Evolutionary conservation across 2,797 vertebrate genomes (phyloP).

Genomic region (Rhinatrema bivittatum): DNA sequence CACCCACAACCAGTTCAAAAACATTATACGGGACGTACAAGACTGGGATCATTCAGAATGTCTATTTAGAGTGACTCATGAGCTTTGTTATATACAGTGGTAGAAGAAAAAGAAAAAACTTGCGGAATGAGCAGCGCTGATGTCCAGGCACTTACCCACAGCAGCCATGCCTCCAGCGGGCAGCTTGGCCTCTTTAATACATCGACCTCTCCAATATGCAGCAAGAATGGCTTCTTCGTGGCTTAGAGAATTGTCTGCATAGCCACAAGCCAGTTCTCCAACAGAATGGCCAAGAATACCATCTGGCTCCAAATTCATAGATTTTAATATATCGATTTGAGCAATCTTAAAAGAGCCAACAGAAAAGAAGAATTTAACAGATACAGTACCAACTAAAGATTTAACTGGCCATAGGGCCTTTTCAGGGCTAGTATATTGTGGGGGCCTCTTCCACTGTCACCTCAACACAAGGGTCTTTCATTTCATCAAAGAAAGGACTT

Average conservation of each 20-base stretch:
- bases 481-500: no score
- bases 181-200: slow-evolving; percentile 84
- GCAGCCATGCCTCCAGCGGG: slow-evolving; percentile 90
- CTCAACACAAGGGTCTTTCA: no score
- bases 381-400: accelerated
- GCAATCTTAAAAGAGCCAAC: slow-evolving; percentile 64
- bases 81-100: no score
- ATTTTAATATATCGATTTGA: slow-evolving; percentile 80
- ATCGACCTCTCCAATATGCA: slow-evolving; percentile 88
- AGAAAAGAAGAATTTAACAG: background rate
- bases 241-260: slow-evolving; percentile 81
- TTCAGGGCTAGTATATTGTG: background rate
- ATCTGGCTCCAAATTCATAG: slow-evolving; percentile 76
- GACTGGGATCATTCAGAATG: no score
- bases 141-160: slow-evolving; percentile 86
- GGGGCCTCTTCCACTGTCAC: no score
- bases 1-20: no score
- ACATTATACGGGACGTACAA: no score
- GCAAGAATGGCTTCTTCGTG: slow-evolving; percentile 78
- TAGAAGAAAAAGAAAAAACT: no score
- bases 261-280: slow-evolving; percentile 90
- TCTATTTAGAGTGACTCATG: no score
- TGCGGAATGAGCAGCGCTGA: no score
- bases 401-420: background rate
- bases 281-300: slow-evolving; percentile 93